phyloP scores from a whole-genome alignment of 2,888 invertebrate genomes.

The Amiota mariae region DNA sequence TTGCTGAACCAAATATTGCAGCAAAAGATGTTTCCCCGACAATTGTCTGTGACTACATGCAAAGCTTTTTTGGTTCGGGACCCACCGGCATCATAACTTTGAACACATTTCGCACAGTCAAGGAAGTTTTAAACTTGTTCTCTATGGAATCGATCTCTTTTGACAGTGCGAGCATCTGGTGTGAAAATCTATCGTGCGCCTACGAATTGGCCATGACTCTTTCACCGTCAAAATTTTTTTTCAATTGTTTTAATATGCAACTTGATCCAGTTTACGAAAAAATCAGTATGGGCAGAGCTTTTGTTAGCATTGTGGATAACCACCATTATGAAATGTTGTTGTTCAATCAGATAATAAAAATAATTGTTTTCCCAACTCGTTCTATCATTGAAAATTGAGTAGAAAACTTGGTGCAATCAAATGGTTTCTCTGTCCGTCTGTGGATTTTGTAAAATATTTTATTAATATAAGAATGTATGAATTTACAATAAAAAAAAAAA shows the following conservation, averaged over 20 bases:
- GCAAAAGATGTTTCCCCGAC: conserved; percentile 52
- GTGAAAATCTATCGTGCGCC: conserved; percentile 60
- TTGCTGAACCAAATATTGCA: conserved; percentile 42
- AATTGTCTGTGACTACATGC: conserved; percentile 62
- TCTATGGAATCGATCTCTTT: conserved; percentile 51
- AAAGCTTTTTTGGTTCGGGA: conserved; percentile 51
- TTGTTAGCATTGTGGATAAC: conserved; percentile 51
- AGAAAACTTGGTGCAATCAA: no score
- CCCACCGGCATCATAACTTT: conserved; percentile 57
- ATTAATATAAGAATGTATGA: no score
- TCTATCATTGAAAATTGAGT: conserved; percentile 55
- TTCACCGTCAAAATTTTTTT: conserved; percentile 54
- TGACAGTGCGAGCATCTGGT: conserved; percentile 60
- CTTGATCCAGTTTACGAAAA: conserved; percentile 46
- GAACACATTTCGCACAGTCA: conserved; percentile 59
- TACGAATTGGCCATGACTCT: conserved; percentile 61
- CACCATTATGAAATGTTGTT: conserved; percentile 67
- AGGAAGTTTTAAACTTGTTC: conserved; percentile 55
- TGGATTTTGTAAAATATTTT: no score
- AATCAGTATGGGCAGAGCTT: conserved; percentile 35
- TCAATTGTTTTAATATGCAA: conserved; percentile 64
- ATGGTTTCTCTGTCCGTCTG: no score
- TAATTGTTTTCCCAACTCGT: conserved; percentile 68
- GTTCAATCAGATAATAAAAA: conserved; percentile 48
- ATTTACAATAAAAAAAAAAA: no score